Conservation (phyloP, 2,797 vertebrate species). For the Eremophila alpestris region DNA sequence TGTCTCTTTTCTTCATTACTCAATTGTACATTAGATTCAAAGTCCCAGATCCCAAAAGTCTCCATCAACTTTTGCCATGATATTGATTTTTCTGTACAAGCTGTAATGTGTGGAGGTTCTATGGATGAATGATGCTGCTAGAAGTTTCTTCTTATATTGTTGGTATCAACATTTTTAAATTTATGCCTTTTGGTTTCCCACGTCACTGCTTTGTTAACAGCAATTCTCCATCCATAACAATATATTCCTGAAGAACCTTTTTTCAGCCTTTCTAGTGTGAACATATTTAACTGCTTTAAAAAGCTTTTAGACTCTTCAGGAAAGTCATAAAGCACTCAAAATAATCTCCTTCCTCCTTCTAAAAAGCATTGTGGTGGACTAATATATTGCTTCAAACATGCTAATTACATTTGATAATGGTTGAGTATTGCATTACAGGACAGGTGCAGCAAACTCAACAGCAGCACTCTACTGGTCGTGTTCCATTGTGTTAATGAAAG, state of each 20-base stretch:
- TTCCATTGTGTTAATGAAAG: constrained; percentile 8
- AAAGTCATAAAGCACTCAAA: not conserved
- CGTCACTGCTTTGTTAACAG: not conserved
- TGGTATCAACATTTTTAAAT: not conserved
- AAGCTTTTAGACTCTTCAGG: constrained; percentile 26
- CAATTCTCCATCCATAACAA: not conserved
- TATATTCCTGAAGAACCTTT: not conserved
- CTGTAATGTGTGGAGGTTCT: not conserved
- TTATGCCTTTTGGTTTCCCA: not conserved
- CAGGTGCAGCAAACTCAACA: not conserved
- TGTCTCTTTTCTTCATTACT: not conserved
- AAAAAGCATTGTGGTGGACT: constrained; percentile 26
- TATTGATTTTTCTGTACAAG: not conserved
- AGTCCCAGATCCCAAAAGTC: not conserved
- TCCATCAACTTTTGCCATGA: not conserved
- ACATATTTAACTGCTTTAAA: not conserved
- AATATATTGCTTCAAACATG: constrained; percentile 1
- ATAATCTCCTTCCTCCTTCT: not conserved
- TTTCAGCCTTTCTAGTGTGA: not conserved
- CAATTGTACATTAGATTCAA: not conserved
- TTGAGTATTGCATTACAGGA: not conserved
- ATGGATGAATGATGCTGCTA: not conserved
- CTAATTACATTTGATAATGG: constrained; percentile 25
- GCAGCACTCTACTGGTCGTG: not conserved
- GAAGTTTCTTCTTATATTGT: not conserved